These are phyloP conservation scores for Loripinus fragilis DNA, from an alignment of 2,888 invertebrate species.

Conservation along the genomic window DNA sequence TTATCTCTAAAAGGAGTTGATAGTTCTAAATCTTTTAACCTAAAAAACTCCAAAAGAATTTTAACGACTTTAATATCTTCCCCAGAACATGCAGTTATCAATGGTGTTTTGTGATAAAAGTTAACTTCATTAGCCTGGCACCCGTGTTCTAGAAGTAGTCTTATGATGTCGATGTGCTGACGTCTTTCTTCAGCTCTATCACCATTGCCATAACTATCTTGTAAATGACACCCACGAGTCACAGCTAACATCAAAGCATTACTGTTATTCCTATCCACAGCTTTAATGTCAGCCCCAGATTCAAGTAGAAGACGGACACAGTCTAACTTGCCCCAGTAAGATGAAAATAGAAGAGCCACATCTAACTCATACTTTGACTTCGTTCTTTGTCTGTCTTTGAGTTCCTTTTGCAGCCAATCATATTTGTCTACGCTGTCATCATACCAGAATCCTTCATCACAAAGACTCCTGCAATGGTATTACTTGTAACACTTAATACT, in stretches of 20 bases:
- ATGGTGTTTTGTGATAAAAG: conserved; percentile 37
- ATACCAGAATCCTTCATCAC: conserved; percentile 35
- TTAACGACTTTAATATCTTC: conserved; percentile 40
- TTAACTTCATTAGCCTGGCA: conserved; percentile 38
- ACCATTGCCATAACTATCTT: conserved; percentile 26
- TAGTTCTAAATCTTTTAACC: conserved; percentile 21
- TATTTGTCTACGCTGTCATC: not conserved
- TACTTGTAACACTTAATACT: too few relatives aligned
- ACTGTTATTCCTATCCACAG: conserved; percentile 41
- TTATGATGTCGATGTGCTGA: conserved; percentile 39
- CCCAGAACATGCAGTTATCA: conserved; percentile 52
- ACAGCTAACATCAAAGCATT: conserved; percentile 45
- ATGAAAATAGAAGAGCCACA: not conserved
- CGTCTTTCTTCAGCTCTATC: conserved; percentile 41
- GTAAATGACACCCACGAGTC: not conserved
- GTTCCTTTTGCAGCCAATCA: not conserved
- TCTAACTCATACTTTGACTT: not conserved
- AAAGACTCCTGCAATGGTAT: conserved; percentile 45
- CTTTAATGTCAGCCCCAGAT: conserved; percentile 27
- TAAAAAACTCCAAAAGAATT: conserved; percentile 44
- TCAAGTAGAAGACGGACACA: not conserved
- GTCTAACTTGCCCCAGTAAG: not conserved
- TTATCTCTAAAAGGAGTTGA: not conserved
- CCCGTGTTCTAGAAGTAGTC: conserved; percentile 32
- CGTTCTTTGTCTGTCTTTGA: not conserved